Conservation (phyloP, 2,888 invertebrate species). For the Thymelicus acteon region DNA sequence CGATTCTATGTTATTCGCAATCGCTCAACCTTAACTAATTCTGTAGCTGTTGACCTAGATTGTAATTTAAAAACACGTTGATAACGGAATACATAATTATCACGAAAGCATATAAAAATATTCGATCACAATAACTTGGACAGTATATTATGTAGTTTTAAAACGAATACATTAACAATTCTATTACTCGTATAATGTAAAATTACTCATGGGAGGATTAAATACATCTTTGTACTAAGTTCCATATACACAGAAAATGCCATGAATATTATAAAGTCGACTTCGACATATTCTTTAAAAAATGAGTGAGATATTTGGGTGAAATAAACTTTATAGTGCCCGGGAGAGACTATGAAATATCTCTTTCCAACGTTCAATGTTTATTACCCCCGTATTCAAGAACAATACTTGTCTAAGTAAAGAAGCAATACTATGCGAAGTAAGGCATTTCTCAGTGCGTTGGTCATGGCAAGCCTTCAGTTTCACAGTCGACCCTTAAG, state of each 20-base stretch:
- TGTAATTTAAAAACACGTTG: neutral
- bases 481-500: too few relatives aligned
- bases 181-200: conserved; percentile 1
- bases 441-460: too few relatives aligned
- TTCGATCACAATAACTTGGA: conserved; percentile 9
- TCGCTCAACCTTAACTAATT: neutral
- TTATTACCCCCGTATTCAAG: too few relatives aligned
- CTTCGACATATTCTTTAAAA: too few relatives aligned
- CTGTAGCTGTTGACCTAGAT: neutral
- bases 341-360: too few relatives aligned
- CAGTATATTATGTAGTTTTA: neutral
- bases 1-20: neutral
- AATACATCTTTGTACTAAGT: conserved; percentile 32
- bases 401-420: too few relatives aligned
- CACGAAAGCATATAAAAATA: conserved; percentile 9
- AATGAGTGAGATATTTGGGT: too few relatives aligned
- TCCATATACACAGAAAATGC: conserved; percentile 18
- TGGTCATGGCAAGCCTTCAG: too few relatives aligned
- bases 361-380: too few relatives aligned
- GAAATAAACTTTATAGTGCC: neutral
- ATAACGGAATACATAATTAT: neutral
- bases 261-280: conserved; percentile 2
- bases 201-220: neutral
- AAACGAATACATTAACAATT: neutral
- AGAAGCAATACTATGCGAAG: too few relatives aligned